phyloP scores from a whole-genome alignment of 2,797 vertebrate species.

The Takifugu rubripes region DNA sequence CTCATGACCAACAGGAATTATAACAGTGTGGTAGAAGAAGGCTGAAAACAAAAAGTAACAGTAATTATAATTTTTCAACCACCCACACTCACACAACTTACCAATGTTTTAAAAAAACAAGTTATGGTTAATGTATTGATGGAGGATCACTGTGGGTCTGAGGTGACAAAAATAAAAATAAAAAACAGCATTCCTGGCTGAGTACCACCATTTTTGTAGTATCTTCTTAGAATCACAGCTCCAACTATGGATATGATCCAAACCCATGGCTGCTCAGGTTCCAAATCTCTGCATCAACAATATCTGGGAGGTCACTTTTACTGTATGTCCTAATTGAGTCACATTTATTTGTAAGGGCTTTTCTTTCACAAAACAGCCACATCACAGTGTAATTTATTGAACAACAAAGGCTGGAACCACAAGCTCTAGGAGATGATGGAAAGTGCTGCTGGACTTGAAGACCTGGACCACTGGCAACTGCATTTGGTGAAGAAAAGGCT shows the following conservation, averaged over 20 bases:
- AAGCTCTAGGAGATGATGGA: conserved; percentile 34
- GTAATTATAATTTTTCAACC: conserved; percentile 16
- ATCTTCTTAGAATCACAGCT: conserved; percentile 11
- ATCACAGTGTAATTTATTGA: conserved; percentile 31
- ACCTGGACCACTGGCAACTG: conserved; percentile 13
- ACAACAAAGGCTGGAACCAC: conserved; percentile 31
- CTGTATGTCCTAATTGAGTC: conserved; percentile 33
- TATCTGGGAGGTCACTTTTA: conserved; percentile 39
- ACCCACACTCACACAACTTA: conserved; percentile 18
- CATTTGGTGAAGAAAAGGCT: conserved; percentile 19
- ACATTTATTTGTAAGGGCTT: conserved; percentile 38
- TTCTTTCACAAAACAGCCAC: conserved; percentile 23
- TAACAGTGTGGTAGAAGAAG: conserved; percentile 12
- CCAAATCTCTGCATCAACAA: conserved; percentile 38
- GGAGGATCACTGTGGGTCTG: not conserved
- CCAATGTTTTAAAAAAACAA: conserved; percentile 2
- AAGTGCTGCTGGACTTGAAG: conserved; percentile 16
- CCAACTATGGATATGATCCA: conserved; percentile 27
- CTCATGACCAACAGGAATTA: conserved; percentile 26
- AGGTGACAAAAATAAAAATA: conserved; percentile 13
- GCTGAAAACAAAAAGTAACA: conserved; percentile 12
- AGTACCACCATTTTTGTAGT: conserved; percentile 2
- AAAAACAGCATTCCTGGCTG: conserved; percentile 2
- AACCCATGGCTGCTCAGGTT: conserved; percentile 22
- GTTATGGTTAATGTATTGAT: conserved; percentile 6